Conservation (phyloP, 1,140 invertebrate genomes). For the Hyphantria cunea region DNA sequence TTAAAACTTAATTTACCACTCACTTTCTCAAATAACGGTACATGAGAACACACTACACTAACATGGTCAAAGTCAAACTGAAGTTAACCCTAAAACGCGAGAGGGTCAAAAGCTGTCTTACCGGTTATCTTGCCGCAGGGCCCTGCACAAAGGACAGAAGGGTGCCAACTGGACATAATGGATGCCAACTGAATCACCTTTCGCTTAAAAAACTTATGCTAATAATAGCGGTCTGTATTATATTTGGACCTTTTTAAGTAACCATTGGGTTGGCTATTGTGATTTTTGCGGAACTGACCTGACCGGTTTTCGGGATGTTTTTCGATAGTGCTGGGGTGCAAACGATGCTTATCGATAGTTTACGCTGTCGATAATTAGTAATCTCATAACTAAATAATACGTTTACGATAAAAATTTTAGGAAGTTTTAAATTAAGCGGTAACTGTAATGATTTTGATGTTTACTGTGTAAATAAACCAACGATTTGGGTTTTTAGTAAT, state of each 20-base stretch:
- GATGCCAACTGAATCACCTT: constrained; percentile 47
- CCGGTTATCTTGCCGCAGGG: constrained; percentile 75
- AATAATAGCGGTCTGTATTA: constrained; percentile 73
- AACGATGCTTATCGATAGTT: too few species aligned
- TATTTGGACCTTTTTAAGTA: constrained; percentile 81
- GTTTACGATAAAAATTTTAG: too few species aligned
- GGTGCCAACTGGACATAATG: constrained; percentile 73
- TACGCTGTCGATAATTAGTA: too few species aligned
- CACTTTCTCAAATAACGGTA: too few species aligned
- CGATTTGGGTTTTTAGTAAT: too few species aligned
- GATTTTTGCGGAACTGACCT: constrained; percentile 75
- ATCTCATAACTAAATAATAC: too few species aligned
- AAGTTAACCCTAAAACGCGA: constrained; percentile 57
- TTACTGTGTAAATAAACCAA: too few species aligned
- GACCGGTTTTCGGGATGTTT: constrained; percentile 62
- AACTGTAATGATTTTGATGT: too few species aligned
- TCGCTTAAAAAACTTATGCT: constrained; percentile 46
- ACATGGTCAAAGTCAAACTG: constrained; percentile 70
- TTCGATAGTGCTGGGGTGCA: constrained; percentile 43
- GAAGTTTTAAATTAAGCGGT: too few species aligned
- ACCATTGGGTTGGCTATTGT: constrained; percentile 70
- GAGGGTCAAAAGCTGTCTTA: constrained; percentile 78
- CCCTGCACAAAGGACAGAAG: constrained; percentile 59
- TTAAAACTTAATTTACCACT: too few species aligned
- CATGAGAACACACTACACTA: constrained; percentile 30